A percentile compares a stretch with the other conserved stretches of the same genome.
phyloP scores from a whole-genome alignment of 2,888 invertebrate species.

The Iphiclides podalirius region DNA sequence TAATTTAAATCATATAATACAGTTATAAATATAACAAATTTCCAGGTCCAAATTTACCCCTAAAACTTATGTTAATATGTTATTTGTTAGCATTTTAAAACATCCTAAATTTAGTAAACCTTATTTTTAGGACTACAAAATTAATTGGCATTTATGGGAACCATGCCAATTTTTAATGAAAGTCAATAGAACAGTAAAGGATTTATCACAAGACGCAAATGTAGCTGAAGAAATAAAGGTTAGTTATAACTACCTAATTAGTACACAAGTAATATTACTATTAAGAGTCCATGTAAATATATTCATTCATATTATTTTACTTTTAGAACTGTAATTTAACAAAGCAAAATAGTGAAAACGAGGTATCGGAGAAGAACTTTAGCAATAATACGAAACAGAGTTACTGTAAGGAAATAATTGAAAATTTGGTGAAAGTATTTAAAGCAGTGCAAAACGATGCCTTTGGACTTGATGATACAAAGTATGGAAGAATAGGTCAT shows the following conservation, averaged over 20 bases:
- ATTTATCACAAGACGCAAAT: conserved; percentile 3
- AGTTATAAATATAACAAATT: too few relatives aligned
- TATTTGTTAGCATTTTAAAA: too few relatives aligned
- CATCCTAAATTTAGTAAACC: too few relatives aligned
- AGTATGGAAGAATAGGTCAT: conserved; percentile 50
- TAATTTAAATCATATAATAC: too few relatives aligned
- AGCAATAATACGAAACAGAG: conserved; percentile 30
- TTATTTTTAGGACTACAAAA: conserved; percentile 62
- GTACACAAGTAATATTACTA: too few relatives aligned
- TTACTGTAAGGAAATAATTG: conserved; percentile 49
- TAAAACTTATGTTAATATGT: too few relatives aligned
- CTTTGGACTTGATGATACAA: conserved; percentile 50
- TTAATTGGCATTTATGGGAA: conserved; percentile 70
- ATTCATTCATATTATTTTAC: too few relatives aligned
- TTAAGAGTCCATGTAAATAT: too few relatives aligned
- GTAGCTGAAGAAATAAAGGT: conserved; percentile 33
- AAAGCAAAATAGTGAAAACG: conserved; percentile 38
- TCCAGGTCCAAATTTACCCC: too few relatives aligned
- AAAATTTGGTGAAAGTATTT: conserved; percentile 52
- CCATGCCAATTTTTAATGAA: conserved; percentile 62
- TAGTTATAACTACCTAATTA: too few relatives aligned
- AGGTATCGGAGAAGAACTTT: conserved; percentile 29
- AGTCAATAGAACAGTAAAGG: conserved; percentile 44
- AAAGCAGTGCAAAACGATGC: conserved; percentile 57
- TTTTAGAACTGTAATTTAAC: conserved; percentile 35